Evolutionary conservation across 2,113 vertebrate genomes (phyloP), one percentile per base, ranked within the genome.

Genomic region (Scomber colias): DNA sequence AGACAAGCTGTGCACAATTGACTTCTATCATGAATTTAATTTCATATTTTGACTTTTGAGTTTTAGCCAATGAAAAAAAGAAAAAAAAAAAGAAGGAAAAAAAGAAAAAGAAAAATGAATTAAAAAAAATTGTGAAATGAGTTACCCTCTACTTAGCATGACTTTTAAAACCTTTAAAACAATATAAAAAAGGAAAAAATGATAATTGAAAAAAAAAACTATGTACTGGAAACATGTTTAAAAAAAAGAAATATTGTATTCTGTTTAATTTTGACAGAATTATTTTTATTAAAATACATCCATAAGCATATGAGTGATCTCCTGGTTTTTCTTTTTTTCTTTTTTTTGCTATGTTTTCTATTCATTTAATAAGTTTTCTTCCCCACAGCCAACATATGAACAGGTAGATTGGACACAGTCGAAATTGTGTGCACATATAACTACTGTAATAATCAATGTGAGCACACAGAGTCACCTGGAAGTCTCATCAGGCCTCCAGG

Each of bases 261-360:
- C 96, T 96, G 96, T 97, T 98, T 97, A 97, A 97, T 97, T 98
- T 97, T 97, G 97, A 97, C 96, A 98, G 96, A 98, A 97, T 97
- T 98, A 98, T 98, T 98, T 98, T 98, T 98, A 98, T 98, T 99
- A 98, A 98, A 98, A 98, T 97, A 97, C 97, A 96, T 97, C 95
- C 95, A 96, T 97, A 96, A 96, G 95, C 95, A 95, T 93, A 93
- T 75, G 8, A 74, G 56, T 46, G 64, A 16, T 66, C 4, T 87
- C 63, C 31, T 71, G 78, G 24, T 27, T 27, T 27, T 27, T 27
- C 24, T 27, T 27, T 27, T 27, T 27, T 27, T 24, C 81, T 63
- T 67, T 84, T 61, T 40, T 85, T 79, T 50, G 0, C 11, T 70
- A 7, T 76, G 19, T 48, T 54, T 46, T 30, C 51, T 14, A 48